phyloP scores from a whole-genome alignment of 2,888 invertebrate species.

The Xanthia icteritia region DNA sequence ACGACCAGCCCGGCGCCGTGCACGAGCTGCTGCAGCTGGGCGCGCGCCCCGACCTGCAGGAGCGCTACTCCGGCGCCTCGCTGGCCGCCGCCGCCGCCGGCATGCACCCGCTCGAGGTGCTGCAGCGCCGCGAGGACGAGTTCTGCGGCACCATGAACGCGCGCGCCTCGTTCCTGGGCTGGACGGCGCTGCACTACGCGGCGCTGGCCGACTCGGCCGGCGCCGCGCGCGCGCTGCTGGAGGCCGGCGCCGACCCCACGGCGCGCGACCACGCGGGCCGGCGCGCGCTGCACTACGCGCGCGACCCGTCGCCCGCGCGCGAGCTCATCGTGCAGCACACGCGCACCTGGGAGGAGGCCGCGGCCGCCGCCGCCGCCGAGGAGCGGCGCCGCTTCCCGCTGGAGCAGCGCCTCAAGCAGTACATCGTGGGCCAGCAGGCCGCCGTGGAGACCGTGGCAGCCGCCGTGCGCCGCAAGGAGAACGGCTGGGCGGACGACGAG shows the following conservation, averaged over 20 bases:
- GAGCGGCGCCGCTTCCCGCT: conserved; percentile 95
- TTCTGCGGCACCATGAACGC: conserved; percentile 93
- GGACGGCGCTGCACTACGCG: conserved; percentile 97
- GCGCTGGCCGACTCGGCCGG: conserved; percentile 93
- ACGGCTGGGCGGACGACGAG: conserved; percentile 98
- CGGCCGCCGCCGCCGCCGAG: conserved; percentile 92
- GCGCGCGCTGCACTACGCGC: conserved; percentile 93
- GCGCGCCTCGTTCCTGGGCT: conserved; percentile 94
- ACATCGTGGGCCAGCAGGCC: conserved; percentile 96
- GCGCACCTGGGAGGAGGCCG: conserved; percentile 86
- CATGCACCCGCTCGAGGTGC: conserved; percentile 93
- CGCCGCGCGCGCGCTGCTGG: conserved; percentile 92
- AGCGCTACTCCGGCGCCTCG: conserved; percentile 93
- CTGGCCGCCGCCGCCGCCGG: conserved; percentile 92
- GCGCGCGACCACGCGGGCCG: conserved; percentile 95
- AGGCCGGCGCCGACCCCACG: conserved; percentile 93
- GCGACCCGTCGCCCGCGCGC: conserved; percentile 91
- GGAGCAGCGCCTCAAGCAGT: conserved; percentile 95
- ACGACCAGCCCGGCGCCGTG: conserved; percentile 92
- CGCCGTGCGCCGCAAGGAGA: conserved; percentile 97
- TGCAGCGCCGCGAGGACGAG: conserved; percentile 94
- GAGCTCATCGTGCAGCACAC: conserved; percentile 91
- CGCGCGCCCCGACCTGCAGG: conserved; percentile 94
- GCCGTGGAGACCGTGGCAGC: conserved; percentile 95
- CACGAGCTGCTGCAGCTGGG: conserved; percentile 92